Evolutionary conservation across 2,797 vertebrate species (phyloP).

Genomic region (Amazonetta brasiliensis): DNA sequence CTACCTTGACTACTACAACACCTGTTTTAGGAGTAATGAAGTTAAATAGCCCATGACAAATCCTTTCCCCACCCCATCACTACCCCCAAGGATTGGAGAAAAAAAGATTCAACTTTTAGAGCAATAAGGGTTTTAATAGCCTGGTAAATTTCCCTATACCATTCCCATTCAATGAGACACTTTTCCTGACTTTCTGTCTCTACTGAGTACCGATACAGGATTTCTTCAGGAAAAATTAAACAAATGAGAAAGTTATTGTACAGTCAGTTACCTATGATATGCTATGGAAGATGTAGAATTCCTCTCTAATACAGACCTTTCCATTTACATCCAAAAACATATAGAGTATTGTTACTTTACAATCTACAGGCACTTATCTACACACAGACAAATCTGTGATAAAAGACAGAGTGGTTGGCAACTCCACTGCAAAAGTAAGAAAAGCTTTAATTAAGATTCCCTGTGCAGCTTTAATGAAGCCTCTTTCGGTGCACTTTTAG

Average conservation of each 20-base stretch:
- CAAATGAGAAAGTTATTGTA: neutral
- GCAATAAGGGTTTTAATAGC: neutral
- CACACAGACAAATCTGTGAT: neutral
- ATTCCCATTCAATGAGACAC: neutral
- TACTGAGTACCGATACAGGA: neutral
- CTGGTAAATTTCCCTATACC: neutral
- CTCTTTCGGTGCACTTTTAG: neutral
- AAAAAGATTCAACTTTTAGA: neutral
- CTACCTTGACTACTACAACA: neutral
- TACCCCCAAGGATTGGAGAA: neutral
- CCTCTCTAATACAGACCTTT: neutral
- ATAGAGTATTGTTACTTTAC: neutral
- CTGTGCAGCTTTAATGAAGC: neutral
- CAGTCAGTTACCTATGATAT: neutral
- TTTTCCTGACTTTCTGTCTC: neutral
- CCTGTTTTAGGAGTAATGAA: neutral
- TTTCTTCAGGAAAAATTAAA: neutral
- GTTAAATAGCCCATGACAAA: neutral
- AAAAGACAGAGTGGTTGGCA: neutral
- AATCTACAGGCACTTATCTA: neutral
- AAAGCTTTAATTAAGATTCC: neutral
- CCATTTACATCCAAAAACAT: neutral
- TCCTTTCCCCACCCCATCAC: fast-evolving
- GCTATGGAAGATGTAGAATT: neutral
- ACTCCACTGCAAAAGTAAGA: neutral